phyloP scores from a whole-genome alignment of 2,113 vertebrate genomes.

The Kobus ellipsiprymnus region DNA sequence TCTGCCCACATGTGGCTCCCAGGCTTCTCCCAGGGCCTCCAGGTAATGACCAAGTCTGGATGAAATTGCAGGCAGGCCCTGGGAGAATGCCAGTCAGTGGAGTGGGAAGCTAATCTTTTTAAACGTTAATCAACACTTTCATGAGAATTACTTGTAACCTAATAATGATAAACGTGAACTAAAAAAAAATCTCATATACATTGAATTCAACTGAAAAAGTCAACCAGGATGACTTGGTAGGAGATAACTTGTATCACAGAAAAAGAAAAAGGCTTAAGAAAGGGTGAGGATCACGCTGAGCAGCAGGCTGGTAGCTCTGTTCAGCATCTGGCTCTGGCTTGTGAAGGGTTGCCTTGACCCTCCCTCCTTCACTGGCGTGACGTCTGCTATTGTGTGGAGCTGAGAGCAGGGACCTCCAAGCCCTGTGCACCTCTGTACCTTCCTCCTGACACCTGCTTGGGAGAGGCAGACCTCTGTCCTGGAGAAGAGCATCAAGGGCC shows the following conservation, averaged over 20 bases:
- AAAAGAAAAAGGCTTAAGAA: neutral
- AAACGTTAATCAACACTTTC: conserved; percentile 49
- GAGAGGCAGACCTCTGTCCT: neutral
- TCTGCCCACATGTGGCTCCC: neutral
- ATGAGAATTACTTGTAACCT: conserved; percentile 40
- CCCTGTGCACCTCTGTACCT: neutral
- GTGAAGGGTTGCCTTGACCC: too few relatives aligned
- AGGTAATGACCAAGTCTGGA: neutral
- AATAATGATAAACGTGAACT: conserved; percentile 1
- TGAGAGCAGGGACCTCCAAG: neutral
- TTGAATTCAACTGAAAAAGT: neutral
- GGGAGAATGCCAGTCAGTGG: neutral
- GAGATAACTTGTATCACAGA: neutral
- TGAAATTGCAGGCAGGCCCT: neutral
- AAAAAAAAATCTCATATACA: neutral
- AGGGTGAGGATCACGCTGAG: neutral
- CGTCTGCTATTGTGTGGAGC: neutral
- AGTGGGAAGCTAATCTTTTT: neutral
- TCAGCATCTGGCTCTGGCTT: neutral
- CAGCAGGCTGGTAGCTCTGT: accelerated
- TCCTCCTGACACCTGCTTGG: neutral
- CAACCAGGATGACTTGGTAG: neutral
- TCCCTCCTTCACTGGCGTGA: neutral
- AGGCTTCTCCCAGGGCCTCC: neutral
- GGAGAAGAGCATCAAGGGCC: neutral